Evolutionary conservation across 2,113 vertebrate species (phyloP), one percentile per base, ranked within the genome.

Genomic region (Argyrosomus japonicus): DNA sequence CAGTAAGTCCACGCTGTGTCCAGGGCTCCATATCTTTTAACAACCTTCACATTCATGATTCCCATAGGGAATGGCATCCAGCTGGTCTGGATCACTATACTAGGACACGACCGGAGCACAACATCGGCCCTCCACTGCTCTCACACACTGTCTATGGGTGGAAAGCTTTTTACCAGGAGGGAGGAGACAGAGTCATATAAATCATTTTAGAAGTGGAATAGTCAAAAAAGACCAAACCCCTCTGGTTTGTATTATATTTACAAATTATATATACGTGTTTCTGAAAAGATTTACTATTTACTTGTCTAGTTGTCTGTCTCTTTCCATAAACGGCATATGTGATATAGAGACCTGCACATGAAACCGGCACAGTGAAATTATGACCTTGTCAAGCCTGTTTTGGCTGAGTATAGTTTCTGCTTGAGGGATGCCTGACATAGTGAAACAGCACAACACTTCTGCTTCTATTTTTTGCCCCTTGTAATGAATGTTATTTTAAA

Each of bases 41-140:
- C 94, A 96, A 96, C 95, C 93, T 96, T 93, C 93, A 94, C 94
- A 93, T 94, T 96, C 95, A 84, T 92, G 91, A 94, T 93, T 96
- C 94, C 96, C 91, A 90, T 70, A 81, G 84, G 96, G 95, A 95
- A 96, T 90, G 91, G 93, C 92, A 93, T 94, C 95, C 95, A 94
- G 96, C 94, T 97, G 96, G 95, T 94, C 89, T 89, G 92, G 93
- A 95, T 95, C 94, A 88, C 88, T 87, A 78, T 90, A 74, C 90
- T 89, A 86, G 85, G 84, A 88, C 91, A 84, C 53, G 63, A 93
- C 68, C 89, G 89, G 90, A 91, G 93, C 91, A 75, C 88, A 93
- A 93, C 85, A 95, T 86, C 91, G 70, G 91, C 92, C 81, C 80
- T 60, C 36, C 65, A 50, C 75, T 80, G 81, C 79, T 82, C 78